Percentiles rank a stretch among this genome's conserved stretches.
These are phyloP conservation scores for Xyrichtys novacula DNA, from an alignment of 2,797 vertebrate genomes.

Conservation along the genomic window DNA sequence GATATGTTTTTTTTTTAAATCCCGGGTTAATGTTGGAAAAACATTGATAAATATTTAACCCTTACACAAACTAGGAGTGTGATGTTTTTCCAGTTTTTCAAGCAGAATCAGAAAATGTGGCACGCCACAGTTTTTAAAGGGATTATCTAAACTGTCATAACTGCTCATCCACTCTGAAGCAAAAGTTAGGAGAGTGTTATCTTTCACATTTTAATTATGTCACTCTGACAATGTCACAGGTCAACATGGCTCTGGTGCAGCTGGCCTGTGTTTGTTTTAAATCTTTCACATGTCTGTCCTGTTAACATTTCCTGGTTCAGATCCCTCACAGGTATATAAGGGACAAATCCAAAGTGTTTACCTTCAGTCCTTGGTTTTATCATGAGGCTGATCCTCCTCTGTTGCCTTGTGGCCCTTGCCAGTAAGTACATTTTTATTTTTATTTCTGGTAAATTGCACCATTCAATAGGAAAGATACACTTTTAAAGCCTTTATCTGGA, in stretches of 20 bases:
- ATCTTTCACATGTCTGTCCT: slow-evolving; percentile 5
- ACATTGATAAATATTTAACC: background rate
- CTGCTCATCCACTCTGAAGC: slow-evolving; percentile 26
- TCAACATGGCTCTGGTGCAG: slow-evolving; percentile 43
- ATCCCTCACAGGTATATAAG: slow-evolving; percentile 68
- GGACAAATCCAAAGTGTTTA: slow-evolving; percentile 10
- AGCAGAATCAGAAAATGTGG: background rate
- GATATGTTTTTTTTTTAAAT: background rate
- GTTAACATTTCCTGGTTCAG: slow-evolving; percentile 10
- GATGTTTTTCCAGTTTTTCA: background rate
- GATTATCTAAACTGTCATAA: background rate
- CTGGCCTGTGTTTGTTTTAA: slow-evolving; percentile 50
- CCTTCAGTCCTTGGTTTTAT: slow-evolving; percentile 52
- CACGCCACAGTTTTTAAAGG: background rate
- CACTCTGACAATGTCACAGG: slow-evolving; percentile 76
- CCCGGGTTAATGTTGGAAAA: background rate
- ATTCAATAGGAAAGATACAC: background rate
- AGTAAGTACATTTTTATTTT: slow-evolving; percentile 73
- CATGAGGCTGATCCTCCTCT: slow-evolving; percentile 78
- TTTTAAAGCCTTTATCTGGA: background rate
- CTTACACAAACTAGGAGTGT: background rate
- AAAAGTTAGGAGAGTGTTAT: background rate
- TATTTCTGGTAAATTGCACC: background rate
- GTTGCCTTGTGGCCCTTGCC: slow-evolving; percentile 78
- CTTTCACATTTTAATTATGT: slow-evolving; percentile 54